A percentile compares a stretch with the other conserved stretches of the same genome.
phyloP scores from a whole-genome alignment of 2,113 vertebrate species.

The Lontra canadensis region DNA sequence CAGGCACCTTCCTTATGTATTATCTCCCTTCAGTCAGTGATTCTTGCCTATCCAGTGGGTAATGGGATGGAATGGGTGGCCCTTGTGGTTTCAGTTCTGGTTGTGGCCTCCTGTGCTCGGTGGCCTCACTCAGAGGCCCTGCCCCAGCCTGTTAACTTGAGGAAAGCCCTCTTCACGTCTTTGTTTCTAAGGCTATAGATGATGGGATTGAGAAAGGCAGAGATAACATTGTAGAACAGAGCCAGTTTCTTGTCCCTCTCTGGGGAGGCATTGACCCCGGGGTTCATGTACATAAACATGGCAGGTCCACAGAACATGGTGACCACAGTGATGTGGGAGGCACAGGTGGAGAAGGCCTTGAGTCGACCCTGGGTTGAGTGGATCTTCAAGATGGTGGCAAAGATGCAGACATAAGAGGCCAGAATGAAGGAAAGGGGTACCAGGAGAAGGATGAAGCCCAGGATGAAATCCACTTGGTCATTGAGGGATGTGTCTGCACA shows the following conservation, averaged over 20 bases:
- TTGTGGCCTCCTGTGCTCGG: neutral
- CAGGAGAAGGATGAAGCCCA: conserved; percentile 71
- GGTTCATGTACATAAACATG: conserved; percentile 77
- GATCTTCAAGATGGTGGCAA: conserved; percentile 63
- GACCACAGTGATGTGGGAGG: conserved; percentile 66
- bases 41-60: neutral
- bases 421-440: conserved; percentile 68
- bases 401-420: conserved; percentile 54
- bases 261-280: conserved; percentile 60
- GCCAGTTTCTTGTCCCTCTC: conserved; percentile 72
- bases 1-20: neutral
- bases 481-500: conserved; percentile 70
- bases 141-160: conserved; percentile 49
- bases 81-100: neutral
- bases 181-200: conserved; percentile 76
- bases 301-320: conserved; percentile 74
- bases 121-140: neutral
- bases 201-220: conserved; percentile 72
- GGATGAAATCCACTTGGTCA: conserved; percentile 60
- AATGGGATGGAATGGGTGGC: neutral
- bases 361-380: conserved; percentile 37
- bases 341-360: conserved; percentile 69
- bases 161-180: conserved; percentile 70
- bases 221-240: conserved; percentile 72
- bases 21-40: neutral